Base-by-base conservation (phyloP, 2,113 vertebrate species). In the Xiphophorus maculatus region DNA sequence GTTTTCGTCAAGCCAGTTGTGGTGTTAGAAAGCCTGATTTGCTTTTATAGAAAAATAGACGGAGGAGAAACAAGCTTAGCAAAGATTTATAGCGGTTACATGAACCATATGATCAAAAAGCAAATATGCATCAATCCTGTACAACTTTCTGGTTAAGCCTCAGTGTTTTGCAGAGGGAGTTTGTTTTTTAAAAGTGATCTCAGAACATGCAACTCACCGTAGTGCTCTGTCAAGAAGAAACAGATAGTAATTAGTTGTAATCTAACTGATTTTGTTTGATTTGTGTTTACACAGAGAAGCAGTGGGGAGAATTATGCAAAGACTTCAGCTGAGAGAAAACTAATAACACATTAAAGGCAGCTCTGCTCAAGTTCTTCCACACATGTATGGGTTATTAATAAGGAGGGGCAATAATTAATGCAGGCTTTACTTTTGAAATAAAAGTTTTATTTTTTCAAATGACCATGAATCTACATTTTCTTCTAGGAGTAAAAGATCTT, bases 21-120 rank as follows among this genome's bases (percentile, higher is more conserved):
- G 66, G 83, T 83, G 84, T 90, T 84, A 85, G 82, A 86, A 76
- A 81, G 79, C 87, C 30, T 60, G 77, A 84, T 82, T 82, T 80
- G 54, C 64, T 87, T 84, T 77, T 65, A 66, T 80, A 71, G 48
- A 58, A 75, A 51, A 73, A 82, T 67, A 79, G 69, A 65, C 37
- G 12, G 65, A 48, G 10, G 27, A 67, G 33, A 73, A 71, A 71
- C 62, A 1, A 74, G 61, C 58, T 60, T 13, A 44, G 72, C 3
- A 54, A 51, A 48, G 25, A 32, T 2, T 44, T 63, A 63, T 42
- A 5, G 62, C 74, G 30, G 66, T 29, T 30, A 42, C 54, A 51
- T 15, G 15, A 69, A 73, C 1, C 71, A 66, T 72, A 37, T 44
- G 32, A 69, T 42, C 22, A 77, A 40, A 65, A 19, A 70, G 79